Conservation (phyloP, 2,888 invertebrate genomes). For the Lepidochitona cinerea region DNA sequence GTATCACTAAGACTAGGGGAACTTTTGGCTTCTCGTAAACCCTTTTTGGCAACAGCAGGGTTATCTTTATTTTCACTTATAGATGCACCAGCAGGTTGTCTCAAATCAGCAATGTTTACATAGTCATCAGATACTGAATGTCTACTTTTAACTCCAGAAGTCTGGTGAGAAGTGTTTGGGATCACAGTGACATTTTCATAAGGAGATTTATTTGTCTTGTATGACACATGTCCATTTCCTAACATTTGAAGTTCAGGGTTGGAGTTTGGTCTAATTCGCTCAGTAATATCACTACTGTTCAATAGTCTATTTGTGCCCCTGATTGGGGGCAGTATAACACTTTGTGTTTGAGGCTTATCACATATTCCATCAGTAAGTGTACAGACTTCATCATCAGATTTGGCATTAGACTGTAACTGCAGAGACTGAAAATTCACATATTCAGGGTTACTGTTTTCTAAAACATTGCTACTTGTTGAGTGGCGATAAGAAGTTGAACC, state of each 20-base stretch:
- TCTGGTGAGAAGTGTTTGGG: background rate
- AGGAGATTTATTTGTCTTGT: background rate
- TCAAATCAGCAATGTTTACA: no score
- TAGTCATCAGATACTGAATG: background rate
- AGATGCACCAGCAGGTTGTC: background rate
- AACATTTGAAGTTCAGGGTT: background rate
- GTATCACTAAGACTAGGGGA: background rate
- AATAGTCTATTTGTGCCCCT: background rate
- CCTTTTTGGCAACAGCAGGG: background rate
- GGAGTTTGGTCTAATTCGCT: background rate
- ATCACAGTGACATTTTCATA: background rate
- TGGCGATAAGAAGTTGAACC: background rate
- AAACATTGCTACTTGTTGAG: background rate
- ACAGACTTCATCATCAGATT: background rate
- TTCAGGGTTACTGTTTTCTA: background rate
- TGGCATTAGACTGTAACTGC: background rate
- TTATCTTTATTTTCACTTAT: background rate
- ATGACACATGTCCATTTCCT: background rate
- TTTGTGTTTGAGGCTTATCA: background rate
- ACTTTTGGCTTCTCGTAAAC: background rate
- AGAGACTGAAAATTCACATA: background rate
- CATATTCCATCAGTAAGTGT: background rate
- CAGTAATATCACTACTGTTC: background rate
- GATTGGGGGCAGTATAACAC: background rate
- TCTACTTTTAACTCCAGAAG: background rate